These are phyloP conservation scores for Symphodus melops DNA, from an alignment of 2,113 vertebrate genomes.

Conservation along the genomic window DNA sequence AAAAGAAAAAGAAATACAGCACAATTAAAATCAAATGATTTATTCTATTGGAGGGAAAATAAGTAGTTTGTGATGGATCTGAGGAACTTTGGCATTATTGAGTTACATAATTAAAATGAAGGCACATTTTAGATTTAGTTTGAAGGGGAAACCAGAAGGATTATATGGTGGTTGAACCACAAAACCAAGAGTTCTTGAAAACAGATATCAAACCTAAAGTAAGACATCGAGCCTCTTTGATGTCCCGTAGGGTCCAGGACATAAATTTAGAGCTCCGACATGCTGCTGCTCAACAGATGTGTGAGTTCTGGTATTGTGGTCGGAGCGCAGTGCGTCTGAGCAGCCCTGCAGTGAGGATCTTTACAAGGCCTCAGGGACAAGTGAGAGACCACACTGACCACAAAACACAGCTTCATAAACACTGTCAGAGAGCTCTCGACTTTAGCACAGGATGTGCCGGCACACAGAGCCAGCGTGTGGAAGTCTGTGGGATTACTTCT, in stretches of 20 bases:
- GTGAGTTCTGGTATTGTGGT: constrained; percentile 68
- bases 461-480: constrained; percentile 2
- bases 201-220: background rate
- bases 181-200: constrained; percentile 12
- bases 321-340: constrained; percentile 40
- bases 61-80: constrained; percentile 7
- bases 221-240: constrained; percentile 9
- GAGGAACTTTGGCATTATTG: background rate
- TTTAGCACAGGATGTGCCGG: constrained; percentile 16
- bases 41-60: constrained; percentile 21
- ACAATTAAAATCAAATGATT: constrained; percentile 22
- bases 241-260: constrained; percentile 25
- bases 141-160: background rate
- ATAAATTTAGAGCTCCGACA: constrained; percentile 49
- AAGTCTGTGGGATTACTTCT: constrained; percentile 41
- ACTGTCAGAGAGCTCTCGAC: constrained; percentile 29
- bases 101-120: constrained; percentile 17
- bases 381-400: constrained; percentile 59
- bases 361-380: constrained; percentile 71
- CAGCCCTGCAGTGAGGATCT: constrained; percentile 58
- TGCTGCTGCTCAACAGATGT: constrained; percentile 69
- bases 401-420: constrained; percentile 73
- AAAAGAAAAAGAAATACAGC: constrained; percentile 18
- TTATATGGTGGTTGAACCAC: background rate
- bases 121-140: background rate